Evolutionary conservation across 2,888 invertebrate species (phyloP).

Genomic region (Bellardia pandia): DNA sequence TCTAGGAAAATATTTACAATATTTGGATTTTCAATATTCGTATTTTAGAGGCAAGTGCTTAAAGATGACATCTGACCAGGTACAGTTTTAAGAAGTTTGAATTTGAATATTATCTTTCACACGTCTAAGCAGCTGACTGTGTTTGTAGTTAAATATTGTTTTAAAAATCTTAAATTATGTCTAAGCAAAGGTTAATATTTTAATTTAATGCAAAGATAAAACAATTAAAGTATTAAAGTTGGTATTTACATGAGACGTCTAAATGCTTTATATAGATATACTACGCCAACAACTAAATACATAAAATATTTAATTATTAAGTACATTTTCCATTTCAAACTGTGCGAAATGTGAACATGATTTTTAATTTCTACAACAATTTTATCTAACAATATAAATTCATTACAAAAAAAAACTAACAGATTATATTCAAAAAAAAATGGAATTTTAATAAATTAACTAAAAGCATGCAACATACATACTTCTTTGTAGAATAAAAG

Average conservation of each 20-base stretch:
- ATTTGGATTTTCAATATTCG: no score
- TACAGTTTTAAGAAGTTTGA: background rate
- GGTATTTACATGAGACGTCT: background rate
- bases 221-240: background rate
- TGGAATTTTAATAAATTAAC: constrained; percentile 3
- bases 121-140: background rate
- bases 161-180: background rate
- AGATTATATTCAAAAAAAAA: background rate
- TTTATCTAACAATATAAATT: background rate
- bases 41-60: background rate
- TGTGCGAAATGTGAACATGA: background rate
- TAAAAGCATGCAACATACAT: constrained; percentile 37
- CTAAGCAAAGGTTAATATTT: constrained; percentile 1
- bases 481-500: background rate
- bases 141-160: background rate
- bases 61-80: background rate
- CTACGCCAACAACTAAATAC: background rate
- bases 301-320: background rate
- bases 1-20: background rate
- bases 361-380: background rate
- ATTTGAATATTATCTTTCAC: background rate
- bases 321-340: background rate
- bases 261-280: background rate
- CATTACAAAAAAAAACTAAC: background rate
- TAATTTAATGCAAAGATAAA: background rate